Base-by-base conservation (phyloP, 1,140 invertebrate species). In the Akabosia matsudoensis region DNA sequence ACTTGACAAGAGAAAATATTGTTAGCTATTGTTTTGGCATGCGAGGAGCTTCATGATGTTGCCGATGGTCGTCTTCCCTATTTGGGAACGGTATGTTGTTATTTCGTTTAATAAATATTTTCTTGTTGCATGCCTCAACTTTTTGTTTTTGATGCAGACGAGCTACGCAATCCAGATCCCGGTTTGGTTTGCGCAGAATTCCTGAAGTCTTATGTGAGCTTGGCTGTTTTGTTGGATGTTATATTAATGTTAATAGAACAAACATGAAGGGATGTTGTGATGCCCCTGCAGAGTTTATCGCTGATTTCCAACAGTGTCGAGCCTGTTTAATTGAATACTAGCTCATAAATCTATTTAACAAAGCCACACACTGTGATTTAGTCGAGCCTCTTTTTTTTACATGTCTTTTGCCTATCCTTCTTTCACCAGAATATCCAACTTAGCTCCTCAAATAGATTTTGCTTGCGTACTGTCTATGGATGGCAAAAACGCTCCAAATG, bases 341-440 rank as follows among this genome's bases (percentile, higher is more conserved):
- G 26, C 54, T 61, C 54, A 61, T 61, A 61, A 61, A 61, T 61
- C 54, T 61, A 61, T 61, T 61, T 61, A 61, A 61, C 54, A 61
- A 61, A 61, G 54, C 54, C 54, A 61, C 54, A 61, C n/a, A n/a
- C 54, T 14, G 54, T 61, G 54, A 61, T 61, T 61, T 61, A 61
- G 54, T 10, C 54, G 26, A 61, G 54, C 54, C 54, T 61, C 54
- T 24, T 61, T 4, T 61, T 24, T 61, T 24, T 61, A 3, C 54
- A 14, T 61, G 14, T 24, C 26, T 61, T 3, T 61, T 61, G 14
- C 54, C 22, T 4, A 4, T 61, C 22, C 54, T 61, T 24, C 54
- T 61, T 61, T 61, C 54, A 4, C 54, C n/a, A n/a, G n/a, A n/a
- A n/a, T n/a, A n/a, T n/a, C n/a, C n/a, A n/a, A n/a, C n/a, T n/a